Percentiles rank a stretch among this genome's conserved stretches.
Conservation (phyloP, 2,888 invertebrate species). For the Cybosia mesomella region DNA sequence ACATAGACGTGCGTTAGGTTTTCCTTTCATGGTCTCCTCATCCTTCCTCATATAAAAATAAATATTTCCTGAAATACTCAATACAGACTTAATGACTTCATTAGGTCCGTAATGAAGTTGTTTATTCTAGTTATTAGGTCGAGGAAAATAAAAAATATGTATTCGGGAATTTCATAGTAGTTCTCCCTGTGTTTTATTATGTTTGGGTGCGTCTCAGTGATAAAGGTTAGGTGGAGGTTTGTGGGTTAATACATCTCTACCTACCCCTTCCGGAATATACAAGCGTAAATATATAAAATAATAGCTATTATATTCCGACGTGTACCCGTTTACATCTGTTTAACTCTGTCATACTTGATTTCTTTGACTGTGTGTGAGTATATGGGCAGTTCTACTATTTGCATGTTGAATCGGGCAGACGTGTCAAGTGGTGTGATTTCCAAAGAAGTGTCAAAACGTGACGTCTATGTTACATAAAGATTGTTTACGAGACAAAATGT, state of each 20-base stretch:
- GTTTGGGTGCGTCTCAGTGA: too few relatives aligned
- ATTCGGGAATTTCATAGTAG: too few relatives aligned
- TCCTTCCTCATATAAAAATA: neutral
- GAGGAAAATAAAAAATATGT: neutral
- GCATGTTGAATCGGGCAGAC: constrained; percentile 24
- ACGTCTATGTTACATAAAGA: constrained; percentile 10
- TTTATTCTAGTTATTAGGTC: neutral
- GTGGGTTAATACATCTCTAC: too few relatives aligned
- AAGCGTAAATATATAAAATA: too few relatives aligned
- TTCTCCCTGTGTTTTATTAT: too few relatives aligned
- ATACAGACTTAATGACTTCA: neutral
- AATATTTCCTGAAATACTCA: neutral
- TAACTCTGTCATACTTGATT: neutral
- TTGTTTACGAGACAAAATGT: neutral
- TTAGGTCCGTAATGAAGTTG: neutral
- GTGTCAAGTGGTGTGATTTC: constrained; percentile 34
- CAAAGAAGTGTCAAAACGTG: constrained; percentile 14
- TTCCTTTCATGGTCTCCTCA: neutral
- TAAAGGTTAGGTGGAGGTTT: too few relatives aligned
- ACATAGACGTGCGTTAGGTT: neutral
- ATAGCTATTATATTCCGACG: too few relatives aligned
- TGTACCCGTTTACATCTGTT: too few relatives aligned
- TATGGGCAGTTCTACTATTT: constrained; percentile 38
- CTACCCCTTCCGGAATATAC: too few relatives aligned
- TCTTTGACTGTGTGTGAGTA: constrained; percentile 24